A percentile compares a stretch with the other conserved stretches of the same genome.
These are phyloP conservation scores for Dorcus parallelipipedus DNA, from an alignment of 2,888 invertebrate genomes.

Conservation along the genomic window DNA sequence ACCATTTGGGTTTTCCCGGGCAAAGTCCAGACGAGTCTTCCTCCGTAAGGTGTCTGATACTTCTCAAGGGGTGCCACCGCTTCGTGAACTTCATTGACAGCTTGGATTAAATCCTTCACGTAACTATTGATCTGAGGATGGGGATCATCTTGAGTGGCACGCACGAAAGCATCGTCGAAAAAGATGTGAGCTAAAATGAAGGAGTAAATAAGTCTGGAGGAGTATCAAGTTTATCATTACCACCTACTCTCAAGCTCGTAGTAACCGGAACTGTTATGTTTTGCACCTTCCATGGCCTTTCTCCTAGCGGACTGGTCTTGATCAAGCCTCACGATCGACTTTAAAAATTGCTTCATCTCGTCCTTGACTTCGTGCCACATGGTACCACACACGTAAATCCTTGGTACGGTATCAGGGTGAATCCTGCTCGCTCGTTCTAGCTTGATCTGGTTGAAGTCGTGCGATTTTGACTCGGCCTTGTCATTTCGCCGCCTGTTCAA, in stretches of 20 bases:
- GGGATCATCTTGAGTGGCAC: conserved; percentile 59
- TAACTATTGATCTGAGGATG: conserved; percentile 78
- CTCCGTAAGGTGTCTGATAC: conserved; percentile 82
- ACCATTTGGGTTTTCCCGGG: conserved; percentile 83
- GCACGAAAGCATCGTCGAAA: conserved; percentile 80
- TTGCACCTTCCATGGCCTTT: conserved; percentile 76
- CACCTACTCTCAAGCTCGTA: conserved; percentile 81
- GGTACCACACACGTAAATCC: conserved; percentile 80
- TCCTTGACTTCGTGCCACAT: conserved; percentile 94
- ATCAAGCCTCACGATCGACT: conserved; percentile 84
- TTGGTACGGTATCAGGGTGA: conserved; percentile 42
- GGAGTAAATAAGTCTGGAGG: not conserved
- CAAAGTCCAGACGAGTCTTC: conserved; percentile 76
- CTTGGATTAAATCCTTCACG: conserved; percentile 68
- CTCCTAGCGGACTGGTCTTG: conserved; percentile 85
- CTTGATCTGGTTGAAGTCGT: conserved; percentile 13
- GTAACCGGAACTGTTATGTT: conserved; percentile 72
- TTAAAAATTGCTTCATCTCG: conserved; percentile 89
- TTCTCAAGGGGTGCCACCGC: conserved; percentile 68
- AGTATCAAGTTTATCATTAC: conserved; percentile 20
- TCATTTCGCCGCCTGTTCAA: conserved; percentile 77
- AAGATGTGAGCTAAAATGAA: conserved; percentile 66
- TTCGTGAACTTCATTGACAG: conserved; percentile 70
- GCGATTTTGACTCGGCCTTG: conserved; percentile 7
- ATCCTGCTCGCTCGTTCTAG: not conserved